Base-by-base conservation (phyloP, 2,888 invertebrate species). In the Leptinotarsa tumamoca region DNA sequence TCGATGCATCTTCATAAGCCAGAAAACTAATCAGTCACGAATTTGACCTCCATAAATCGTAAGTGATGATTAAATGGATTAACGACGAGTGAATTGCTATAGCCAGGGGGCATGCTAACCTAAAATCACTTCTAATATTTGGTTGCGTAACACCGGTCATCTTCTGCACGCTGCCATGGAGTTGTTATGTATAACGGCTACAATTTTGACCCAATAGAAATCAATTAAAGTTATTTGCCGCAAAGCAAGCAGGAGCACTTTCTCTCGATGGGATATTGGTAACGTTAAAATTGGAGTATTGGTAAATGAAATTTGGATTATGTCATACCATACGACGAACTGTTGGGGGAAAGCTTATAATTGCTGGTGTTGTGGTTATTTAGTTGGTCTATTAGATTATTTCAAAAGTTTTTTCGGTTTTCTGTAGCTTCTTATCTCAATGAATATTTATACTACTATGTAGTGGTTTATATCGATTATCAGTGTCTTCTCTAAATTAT, bases 231-330 rank as follows among this genome's bases (percentile, higher is more conserved):
- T 71, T 49, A 33, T 71, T 51, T 71, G 63, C 71, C 71, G 63
- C 71, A 63, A 18, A 49, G 17, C 27, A 15, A 23, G 61, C 21
- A n/a, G 23, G 7, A 63, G n/a, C 51, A 33, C 71, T 71, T 71
- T 71, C 71, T 58, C 71, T 71, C 15, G 52, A 50, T 63, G 49
- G 50, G 63, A 71, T 58, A 56, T 63, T 71, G 51, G 63, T 71
- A 71, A 71, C 70, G n/a, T 61, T 56, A 33, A 71, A 58, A 71
- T 71, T 61, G 23, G 54, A n/a, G 21, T 71, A 61, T 61, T 61
- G 61, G 61, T 61, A 27, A 21, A 61, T 51, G 49, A 61, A 71
- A 58, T 61, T 61, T n/a, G 33, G 61, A 49, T 71, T 71, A 71
- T 71, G 50, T 71, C 61, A 71, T 61, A 61, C 61, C 61, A 61